Evolutionary conservation across 2,113 vertebrate species (phyloP).

Genomic region (Bambusicola thoracicus): DNA sequence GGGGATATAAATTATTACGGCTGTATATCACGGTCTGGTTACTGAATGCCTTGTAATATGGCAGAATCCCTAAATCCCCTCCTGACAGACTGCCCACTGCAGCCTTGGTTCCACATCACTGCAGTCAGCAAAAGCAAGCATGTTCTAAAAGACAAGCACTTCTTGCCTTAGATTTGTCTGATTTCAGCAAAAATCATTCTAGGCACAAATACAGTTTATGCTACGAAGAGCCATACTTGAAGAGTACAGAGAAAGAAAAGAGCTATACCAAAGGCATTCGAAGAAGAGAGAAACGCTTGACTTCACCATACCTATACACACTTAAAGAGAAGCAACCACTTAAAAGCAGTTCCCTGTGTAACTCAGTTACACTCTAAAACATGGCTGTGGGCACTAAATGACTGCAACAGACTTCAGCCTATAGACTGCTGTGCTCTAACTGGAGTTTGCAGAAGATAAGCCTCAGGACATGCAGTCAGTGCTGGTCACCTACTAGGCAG

Average conservation of each 20-base stretch:
- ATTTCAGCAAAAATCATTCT: not conserved
- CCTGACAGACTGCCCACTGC: not conserved
- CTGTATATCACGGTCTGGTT: not conserved
- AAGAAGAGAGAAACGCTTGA: not conserved
- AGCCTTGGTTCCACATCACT: not conserved
- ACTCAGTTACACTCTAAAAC: not conserved
- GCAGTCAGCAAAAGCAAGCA: not conserved
- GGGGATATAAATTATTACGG: not conserved
- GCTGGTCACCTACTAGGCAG: not conserved
- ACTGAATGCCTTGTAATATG: not conserved
- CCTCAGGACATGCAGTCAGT: not conserved
- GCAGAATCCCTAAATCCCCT: not conserved
- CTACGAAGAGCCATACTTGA: not conserved
- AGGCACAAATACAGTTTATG: not conserved
- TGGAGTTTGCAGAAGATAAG: not conserved
- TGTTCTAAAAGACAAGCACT: not conserved
- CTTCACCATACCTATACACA: not conserved
- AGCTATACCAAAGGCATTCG: not conserved
- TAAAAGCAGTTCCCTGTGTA: not conserved
- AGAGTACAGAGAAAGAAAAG: not conserved
- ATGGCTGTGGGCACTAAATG: not conserved
- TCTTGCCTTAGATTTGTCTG: not conserved
- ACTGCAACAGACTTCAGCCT: fast-evolving
- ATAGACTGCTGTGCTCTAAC: not conserved
- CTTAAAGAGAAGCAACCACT: not conserved